phyloP scores from a whole-genome alignment of 2,797 vertebrate genomes.

The Sebastes oblongus region DNA sequence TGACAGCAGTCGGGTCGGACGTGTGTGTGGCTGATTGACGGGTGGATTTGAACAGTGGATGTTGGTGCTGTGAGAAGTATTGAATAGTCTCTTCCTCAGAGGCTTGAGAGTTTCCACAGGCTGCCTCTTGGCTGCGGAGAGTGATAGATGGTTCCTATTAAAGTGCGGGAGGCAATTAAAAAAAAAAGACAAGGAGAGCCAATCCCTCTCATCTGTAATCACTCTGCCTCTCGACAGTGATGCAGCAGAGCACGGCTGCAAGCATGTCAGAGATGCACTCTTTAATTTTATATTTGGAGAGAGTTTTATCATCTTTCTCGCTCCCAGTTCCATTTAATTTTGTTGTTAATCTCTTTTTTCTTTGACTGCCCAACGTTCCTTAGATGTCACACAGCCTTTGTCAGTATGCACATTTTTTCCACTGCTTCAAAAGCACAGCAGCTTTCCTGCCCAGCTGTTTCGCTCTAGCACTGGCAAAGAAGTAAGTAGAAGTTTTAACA shows the following conservation, averaged over 20 bases:
- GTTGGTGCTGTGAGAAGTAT: constrained; percentile 28
- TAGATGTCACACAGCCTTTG: background rate
- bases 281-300: constrained; percentile 8
- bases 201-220: constrained; percentile 57
- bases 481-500: background rate
- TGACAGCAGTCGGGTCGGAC: constrained; percentile 25
- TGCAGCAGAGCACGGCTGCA: constrained; percentile 4
- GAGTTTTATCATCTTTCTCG: constrained; percentile 4
- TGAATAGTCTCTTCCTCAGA: constrained; percentile 31
- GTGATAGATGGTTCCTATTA: constrained; percentile 77
- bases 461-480: background rate
- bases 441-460: constrained; percentile 5
- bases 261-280: background rate
- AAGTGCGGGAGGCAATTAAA: constrained; percentile 72
- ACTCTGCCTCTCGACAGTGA: constrained; percentile 21
- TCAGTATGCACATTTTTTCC: background rate
- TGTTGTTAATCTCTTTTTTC: background rate
- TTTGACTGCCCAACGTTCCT: background rate
- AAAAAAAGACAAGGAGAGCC: constrained; percentile 43
- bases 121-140: constrained; percentile 44
- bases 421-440: constrained; percentile 1
- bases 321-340: background rate
- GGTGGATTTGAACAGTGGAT: constrained; percentile 27
- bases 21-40: background rate
- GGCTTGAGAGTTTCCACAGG: constrained; percentile 39